A percentile compares a stretch with the other conserved stretches of the same genome.
phyloP scores from a whole-genome alignment of 2,113 vertebrate genomes.

The Arenaria interpres region DNA sequence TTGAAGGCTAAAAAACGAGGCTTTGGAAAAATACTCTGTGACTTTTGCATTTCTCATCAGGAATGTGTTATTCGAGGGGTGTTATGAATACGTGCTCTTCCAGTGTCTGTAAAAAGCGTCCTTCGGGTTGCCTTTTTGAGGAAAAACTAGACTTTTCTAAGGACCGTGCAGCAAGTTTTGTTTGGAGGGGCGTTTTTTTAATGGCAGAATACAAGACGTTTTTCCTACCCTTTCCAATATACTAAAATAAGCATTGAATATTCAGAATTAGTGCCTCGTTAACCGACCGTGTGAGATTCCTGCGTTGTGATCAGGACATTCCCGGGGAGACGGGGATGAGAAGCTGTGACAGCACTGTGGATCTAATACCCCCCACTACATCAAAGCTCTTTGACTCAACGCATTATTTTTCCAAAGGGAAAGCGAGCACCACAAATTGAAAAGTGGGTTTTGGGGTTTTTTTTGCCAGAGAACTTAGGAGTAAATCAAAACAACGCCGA shows the following conservation, averaged over 20 bases:
- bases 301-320: not conserved
- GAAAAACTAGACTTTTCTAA: not conserved
- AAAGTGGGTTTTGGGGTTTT: too few relatives aligned
- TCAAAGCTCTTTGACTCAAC: not conserved
- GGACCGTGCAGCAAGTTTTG: not conserved
- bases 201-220: not conserved
- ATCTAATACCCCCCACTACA: not conserved
- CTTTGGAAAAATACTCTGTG: not conserved
- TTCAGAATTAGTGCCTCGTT: not conserved
- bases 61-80: not conserved
- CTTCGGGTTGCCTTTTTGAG: not conserved
- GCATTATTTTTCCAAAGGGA: not conserved
- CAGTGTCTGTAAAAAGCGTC: not conserved
- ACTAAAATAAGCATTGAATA: not conserved
- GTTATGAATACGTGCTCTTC: not conserved
- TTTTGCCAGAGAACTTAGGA: not conserved
- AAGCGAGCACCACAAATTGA: not conserved
- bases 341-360: not conserved
- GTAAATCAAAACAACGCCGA: not conserved
- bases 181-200: not conserved
- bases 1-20: not conserved
- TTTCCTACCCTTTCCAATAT: not conserved
- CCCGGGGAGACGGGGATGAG: not conserved
- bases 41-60: not conserved
- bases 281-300: fast-evolving